Percentiles rank a stretch among this genome's conserved stretches.
phyloP scores from a whole-genome alignment of 2,113 vertebrate genomes.

The Nymphicus hollandicus region DNA sequence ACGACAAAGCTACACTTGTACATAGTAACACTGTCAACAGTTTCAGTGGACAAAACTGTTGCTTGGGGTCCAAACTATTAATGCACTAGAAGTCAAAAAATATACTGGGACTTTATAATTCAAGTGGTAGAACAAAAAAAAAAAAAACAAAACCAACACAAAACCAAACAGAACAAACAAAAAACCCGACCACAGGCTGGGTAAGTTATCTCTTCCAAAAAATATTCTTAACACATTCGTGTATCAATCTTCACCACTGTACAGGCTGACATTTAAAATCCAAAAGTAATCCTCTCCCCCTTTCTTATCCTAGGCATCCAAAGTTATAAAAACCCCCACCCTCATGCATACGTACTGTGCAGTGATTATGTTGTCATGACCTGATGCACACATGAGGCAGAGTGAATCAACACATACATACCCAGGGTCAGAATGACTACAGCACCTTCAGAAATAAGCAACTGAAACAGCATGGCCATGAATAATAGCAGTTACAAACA shows the following conservation, averaged over 20 bases:
- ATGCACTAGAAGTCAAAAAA: background rate
- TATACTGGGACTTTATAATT: background rate
- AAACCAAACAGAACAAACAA: background rate
- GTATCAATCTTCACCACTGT: background rate
- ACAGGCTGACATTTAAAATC: background rate
- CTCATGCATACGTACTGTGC: rapidly evolving
- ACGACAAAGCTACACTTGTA: background rate
- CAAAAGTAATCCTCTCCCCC: background rate
- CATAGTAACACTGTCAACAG: background rate
- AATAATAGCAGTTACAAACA: background rate
- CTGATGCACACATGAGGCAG: background rate
- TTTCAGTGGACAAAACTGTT: background rate
- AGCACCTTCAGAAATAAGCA: background rate
- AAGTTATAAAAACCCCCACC: background rate
- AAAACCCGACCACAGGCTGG: rapidly evolving
- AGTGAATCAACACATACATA: background rate
- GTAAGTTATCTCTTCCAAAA: background rate
- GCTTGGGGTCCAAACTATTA: background rate
- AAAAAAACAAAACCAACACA: too few species aligned
- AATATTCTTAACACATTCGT: background rate
- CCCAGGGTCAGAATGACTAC: background rate
- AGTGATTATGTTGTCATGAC: background rate
- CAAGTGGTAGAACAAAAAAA: background rate
- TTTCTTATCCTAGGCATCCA: background rate
- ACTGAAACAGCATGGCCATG: background rate